Conservation (phyloP, 2,113 vertebrate species). For the Lethenteron camtschaticum region DNA sequence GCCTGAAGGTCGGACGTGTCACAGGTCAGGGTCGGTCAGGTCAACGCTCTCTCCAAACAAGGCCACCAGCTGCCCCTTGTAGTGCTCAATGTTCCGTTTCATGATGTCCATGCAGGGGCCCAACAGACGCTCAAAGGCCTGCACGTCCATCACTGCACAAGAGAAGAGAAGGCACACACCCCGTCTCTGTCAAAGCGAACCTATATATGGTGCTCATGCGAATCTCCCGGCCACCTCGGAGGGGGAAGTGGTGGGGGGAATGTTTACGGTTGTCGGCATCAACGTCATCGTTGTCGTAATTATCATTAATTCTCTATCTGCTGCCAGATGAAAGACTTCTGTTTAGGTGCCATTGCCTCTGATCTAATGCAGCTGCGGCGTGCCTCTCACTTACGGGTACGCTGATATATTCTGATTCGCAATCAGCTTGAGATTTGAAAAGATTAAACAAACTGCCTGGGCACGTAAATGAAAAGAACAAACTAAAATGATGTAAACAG, state of each 20-base stretch:
- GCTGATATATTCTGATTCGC: too few species aligned
- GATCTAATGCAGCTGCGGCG: not conserved
- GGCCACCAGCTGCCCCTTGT: conserved; percentile 76
- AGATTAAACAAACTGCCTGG: too few species aligned
- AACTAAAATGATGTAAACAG: too few species aligned
- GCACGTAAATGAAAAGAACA: too few species aligned
- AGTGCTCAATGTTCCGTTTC: conserved; percentile 97
- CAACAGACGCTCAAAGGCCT: conserved; percentile 91
- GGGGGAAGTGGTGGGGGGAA: too few species aligned
- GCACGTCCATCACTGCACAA: conserved; percentile 62
- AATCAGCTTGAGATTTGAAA: too few species aligned
- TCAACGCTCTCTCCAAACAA: conserved; percentile 84
- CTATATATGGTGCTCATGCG: too few species aligned
- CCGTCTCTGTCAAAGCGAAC: not conserved
- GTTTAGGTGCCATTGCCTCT: not conserved
- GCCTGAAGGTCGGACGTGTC: conserved; percentile 8
- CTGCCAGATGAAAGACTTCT: not conserved
- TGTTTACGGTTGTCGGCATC: too few species aligned
- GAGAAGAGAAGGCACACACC: conserved; percentile 10
- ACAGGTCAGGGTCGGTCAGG: conserved; percentile 56
- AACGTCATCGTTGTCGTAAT: too few species aligned
- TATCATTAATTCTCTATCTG: too few species aligned
- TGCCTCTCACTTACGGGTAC: too few species aligned
- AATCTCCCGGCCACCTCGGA: too few species aligned
- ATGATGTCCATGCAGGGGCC: conserved; percentile 99